phyloP scores from a whole-genome alignment of 2,113 vertebrate genomes.

The Antechinus flavipes region DNA sequence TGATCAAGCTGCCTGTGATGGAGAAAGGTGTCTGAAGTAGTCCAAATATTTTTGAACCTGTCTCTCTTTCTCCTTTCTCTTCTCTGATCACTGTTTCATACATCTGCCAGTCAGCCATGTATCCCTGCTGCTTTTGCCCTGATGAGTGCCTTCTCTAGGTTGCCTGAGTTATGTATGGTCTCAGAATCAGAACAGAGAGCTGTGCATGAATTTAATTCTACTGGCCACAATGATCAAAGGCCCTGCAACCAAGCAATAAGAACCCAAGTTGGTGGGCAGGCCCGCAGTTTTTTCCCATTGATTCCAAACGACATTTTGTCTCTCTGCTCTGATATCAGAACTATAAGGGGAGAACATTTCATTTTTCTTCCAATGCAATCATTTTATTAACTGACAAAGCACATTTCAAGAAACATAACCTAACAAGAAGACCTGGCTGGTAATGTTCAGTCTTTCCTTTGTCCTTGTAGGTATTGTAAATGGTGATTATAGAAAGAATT shows the following conservation, averaged over 20 bases:
- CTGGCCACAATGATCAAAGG: slow-evolving; percentile 21
- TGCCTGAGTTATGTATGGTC: not conserved
- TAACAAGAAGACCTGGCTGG: slow-evolving; percentile 75
- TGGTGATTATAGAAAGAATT: slow-evolving; percentile 64
- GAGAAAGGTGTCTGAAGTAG: slow-evolving; percentile 59
- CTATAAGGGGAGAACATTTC: slow-evolving; percentile 63
- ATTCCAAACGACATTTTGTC: slow-evolving; percentile 53
- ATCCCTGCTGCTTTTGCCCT: slow-evolving; percentile 59
- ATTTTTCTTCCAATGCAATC: slow-evolving; percentile 71
- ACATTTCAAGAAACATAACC: slow-evolving; percentile 72
- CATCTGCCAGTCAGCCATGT: slow-evolving; percentile 66
- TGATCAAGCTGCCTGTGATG: not conserved
- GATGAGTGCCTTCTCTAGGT: slow-evolving; percentile 6
- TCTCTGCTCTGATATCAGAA: slow-evolving; percentile 54
- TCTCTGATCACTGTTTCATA: slow-evolving; percentile 56
- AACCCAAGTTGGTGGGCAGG: slow-evolving; percentile 38
- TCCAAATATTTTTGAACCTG: slow-evolving; percentile 57
- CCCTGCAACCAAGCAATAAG: not conserved
- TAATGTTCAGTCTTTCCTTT: slow-evolving; percentile 68
- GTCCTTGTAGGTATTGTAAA: slow-evolving; percentile 69
- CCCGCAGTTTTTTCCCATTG: not conserved
- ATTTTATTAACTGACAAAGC: slow-evolving; percentile 78
- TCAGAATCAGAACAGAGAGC: not conserved
- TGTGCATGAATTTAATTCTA: slow-evolving; percentile 2
- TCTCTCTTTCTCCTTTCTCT: slow-evolving; percentile 63